Conservation (phyloP, 1,140 invertebrate genomes). For the Bombus superbus region DNA sequence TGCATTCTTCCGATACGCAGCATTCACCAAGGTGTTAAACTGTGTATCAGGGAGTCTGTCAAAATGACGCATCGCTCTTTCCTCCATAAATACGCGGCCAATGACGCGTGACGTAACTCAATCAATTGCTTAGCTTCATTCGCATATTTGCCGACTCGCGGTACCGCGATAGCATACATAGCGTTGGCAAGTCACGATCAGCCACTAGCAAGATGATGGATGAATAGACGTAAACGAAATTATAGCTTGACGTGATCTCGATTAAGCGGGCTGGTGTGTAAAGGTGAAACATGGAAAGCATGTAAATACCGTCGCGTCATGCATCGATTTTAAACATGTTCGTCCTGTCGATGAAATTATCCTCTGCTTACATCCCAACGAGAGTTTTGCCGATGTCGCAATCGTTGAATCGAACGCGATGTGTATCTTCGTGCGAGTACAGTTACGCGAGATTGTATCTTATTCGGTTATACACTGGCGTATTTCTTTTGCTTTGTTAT, state of each 20-base stretch:
- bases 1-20: constrained; percentile 31
- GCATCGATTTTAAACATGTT: constrained; percentile 21
- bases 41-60: constrained; percentile 51
- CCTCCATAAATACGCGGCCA: constrained; percentile 55
- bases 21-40: constrained; percentile 53
- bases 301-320: constrained; percentile 7
- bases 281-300: constrained; percentile 37
- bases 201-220: constrained; percentile 62
- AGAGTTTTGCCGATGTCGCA: not conserved
- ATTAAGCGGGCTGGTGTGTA: constrained; percentile 50
- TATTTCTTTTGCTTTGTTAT: not conserved
- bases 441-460: not conserved
- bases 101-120: constrained; percentile 67
- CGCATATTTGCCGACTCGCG: constrained; percentile 63
- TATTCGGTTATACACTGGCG: not conserved
- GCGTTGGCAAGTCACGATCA: constrained; percentile 51
- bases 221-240: constrained; percentile 59
- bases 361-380: not conserved
- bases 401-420: not conserved
- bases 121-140: constrained; percentile 68
- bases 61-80: constrained; percentile 66
- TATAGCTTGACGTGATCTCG: constrained; percentile 57
- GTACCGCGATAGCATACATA: constrained; percentile 52
- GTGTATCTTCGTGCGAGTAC: not conserved
- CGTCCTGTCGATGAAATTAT: not conserved